Conservation (phyloP, 2,888 invertebrate genomes). For the Helicoverpa assulta region DNA sequence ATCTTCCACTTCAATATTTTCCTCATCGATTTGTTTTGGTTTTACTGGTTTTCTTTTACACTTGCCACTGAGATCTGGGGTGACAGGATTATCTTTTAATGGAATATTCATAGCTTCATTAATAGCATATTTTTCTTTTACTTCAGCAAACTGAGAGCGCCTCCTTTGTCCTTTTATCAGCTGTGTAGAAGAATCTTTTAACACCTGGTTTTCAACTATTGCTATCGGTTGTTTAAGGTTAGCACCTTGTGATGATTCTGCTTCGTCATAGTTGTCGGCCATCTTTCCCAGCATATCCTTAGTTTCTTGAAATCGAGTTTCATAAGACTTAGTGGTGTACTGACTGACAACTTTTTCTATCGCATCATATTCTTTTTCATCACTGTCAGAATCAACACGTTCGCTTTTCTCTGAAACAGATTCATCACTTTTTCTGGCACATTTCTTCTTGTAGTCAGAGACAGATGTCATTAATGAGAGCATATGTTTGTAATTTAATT, state of each 20-base stretch:
- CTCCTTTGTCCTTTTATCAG: conserved; percentile 72
- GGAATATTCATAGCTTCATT: conserved; percentile 82
- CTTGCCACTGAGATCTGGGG: conserved; percentile 69
- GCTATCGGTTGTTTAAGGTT: conserved; percentile 46
- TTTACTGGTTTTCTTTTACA: conserved; percentile 52
- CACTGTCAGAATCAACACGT: conserved; percentile 62
- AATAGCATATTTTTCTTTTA: conserved; percentile 80
- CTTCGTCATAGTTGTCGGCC: conserved; percentile 80
- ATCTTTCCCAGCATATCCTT: conserved; percentile 82
- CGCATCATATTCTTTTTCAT: conserved; percentile 78
- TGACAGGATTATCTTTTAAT: conserved; percentile 75
- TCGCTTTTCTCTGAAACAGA: conserved; percentile 49
- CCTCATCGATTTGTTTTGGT: conserved; percentile 51
- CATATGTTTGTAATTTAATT: conserved; percentile 82
- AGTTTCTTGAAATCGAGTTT: conserved; percentile 84
- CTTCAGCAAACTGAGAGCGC: conserved; percentile 74
- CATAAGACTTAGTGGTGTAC: conserved; percentile 83
- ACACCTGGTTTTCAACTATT: conserved; percentile 69
- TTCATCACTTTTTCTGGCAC: conserved; percentile 37
- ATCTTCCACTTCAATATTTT: conserved; percentile 63
- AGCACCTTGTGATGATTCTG: conserved; percentile 47
- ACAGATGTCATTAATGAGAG: conserved; percentile 76
- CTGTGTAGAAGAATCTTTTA: conserved; percentile 79
- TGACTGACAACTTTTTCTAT: conserved; percentile 83
- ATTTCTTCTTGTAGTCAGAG: conserved; percentile 69